Evolutionary conservation across 2,888 invertebrate genomes (phyloP).

Genomic region (Leptogaster cylindrica): DNA sequence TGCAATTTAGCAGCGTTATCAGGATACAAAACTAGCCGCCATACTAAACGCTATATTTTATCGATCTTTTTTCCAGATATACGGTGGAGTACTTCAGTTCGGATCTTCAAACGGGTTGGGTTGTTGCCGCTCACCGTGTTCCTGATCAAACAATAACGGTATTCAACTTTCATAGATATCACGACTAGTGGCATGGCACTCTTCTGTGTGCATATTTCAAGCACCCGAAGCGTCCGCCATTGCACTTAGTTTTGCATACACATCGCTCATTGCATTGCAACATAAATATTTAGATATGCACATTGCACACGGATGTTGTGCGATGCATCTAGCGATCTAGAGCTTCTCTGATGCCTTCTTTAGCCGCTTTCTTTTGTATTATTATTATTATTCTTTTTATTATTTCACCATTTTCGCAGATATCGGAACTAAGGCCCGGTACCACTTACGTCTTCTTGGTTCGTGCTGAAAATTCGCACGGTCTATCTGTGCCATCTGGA

Average conservation of each 20-base stretch:
- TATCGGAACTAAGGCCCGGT: slow-evolving; percentile 74
- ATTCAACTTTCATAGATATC: slow-evolving; percentile 48
- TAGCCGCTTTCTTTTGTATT: slow-evolving; percentile 26
- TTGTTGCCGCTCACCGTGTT: slow-evolving; percentile 72
- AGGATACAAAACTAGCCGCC: neutral
- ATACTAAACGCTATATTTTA: slow-evolving; percentile 13
- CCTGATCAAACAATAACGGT: slow-evolving; percentile 74
- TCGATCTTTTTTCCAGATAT: slow-evolving; percentile 67
- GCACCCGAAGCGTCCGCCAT: slow-evolving; percentile 16
- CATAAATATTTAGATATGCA: slow-evolving; percentile 27
- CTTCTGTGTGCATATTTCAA: slow-evolving; percentile 33
- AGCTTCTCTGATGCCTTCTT: slow-evolving; percentile 9
- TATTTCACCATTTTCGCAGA: slow-evolving; percentile 61
- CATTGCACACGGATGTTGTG: slow-evolving; percentile 10
- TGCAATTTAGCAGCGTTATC: slow-evolving; percentile 1
- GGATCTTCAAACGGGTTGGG: slow-evolving; percentile 80
- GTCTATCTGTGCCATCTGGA: slow-evolving; percentile 80
- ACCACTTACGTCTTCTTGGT: slow-evolving; percentile 86
- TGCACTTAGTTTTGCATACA: slow-evolving; percentile 25
- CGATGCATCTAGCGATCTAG: slow-evolving; percentile 32
- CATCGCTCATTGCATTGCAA: slow-evolving; percentile 8
- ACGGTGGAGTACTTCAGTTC: slow-evolving; percentile 79
- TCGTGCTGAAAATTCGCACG: slow-evolving; percentile 84
- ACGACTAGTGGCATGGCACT: slow-evolving; percentile 6
- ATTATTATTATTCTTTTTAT: too few species aligned